Base-by-base conservation (phyloP, 2,888 invertebrate genomes). In the Bombylius major region DNA sequence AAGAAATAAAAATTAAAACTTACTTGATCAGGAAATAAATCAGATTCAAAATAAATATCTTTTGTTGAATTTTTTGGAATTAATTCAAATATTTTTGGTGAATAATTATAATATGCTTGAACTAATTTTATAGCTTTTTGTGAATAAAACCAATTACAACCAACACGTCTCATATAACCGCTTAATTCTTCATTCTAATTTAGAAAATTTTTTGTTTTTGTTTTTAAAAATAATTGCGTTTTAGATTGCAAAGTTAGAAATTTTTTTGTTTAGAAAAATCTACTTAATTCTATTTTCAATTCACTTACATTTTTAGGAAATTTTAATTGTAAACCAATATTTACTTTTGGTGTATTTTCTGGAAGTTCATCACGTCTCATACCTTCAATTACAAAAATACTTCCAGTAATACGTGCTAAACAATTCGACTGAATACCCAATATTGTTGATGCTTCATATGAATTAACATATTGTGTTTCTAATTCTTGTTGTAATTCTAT, bases 251-350 rank as follows among this genome's bases (percentile, higher is more conserved):
- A 23, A 23, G 23, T 23, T 23, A 23, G 23, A 23, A 23, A 23
- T 23, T 23, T 23, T 23, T 23, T 23, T n/a, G n/a, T n/a, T 2
- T 23, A 23, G 23, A 23, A 23, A 23, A 23, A 23, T 23, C 23
- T 23, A 23, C 3, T 23, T 23, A 23, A 2, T 23, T 23, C 0
- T 8, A 31, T 45, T 12, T 34, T 47, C 39, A 7, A 4, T 31
- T 39, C 23, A 54, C 65, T 64, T 60, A 87, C 86, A 78, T 89
- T 82, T 68, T 90, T 92, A 60, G 86, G 90, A 67, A 87, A 89
- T 74, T 97, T 97, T 32, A 98, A 77, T 70, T 94, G 91, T 50
- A 98, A 78, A 0, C 97, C 98, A 36, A 97, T 79, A 69, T 96
- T 96, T 14, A 84, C 70, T 67, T 82, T 84, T 5, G 78, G 69